Base-by-base conservation (phyloP, 2,888 invertebrate species). In the Podabrus alpinus region DNA sequence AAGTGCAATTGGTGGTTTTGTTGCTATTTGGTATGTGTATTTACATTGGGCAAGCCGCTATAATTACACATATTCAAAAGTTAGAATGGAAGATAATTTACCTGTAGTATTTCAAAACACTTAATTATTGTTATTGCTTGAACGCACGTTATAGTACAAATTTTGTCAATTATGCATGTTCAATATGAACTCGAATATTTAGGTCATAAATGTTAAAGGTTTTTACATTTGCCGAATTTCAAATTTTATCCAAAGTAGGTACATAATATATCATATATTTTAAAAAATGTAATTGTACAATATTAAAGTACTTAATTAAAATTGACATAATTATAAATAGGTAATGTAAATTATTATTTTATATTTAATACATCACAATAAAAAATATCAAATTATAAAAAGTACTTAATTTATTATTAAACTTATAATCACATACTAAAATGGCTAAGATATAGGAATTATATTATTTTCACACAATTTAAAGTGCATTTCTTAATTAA, bases 21-120 rank as follows among this genome's bases (percentile, higher is more conserved):
- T 88, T 11, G 85, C 87, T 64, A 75, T 85, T 9, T 86, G 87
- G 85, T 88, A 88, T 80, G 85, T 89, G 71, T 86, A 87, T 76
- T 81, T 88, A 66, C 88, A 89, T 78, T 88, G 88, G 88, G 83
- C 84, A 29, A 87, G 87, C 76, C 83, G 87, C 21, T 86, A 86
- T 76, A 80, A 83, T 67, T 85, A 87, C 77, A 83, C 84, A 15
- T 87, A 87, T 79, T 84, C 85, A 5, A 85, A 86, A 81, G 86
- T 87, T 25, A 77, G 83, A 68, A 85, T 85, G 68, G 83, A 83
- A 76, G 85, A 85, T 21, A 82, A 82, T 72, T 80, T 80, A 69
- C 83, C 84, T 15, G 82, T 78, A 19, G 69, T 80, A 61, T 73
- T 80, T 72, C 79, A 74, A 62, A 81, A 79, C 71, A 75, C 74